These are phyloP conservation scores for Sebastes variabilis DNA, from an alignment of 2,797 vertebrate genomes.

Conservation along the genomic window DNA sequence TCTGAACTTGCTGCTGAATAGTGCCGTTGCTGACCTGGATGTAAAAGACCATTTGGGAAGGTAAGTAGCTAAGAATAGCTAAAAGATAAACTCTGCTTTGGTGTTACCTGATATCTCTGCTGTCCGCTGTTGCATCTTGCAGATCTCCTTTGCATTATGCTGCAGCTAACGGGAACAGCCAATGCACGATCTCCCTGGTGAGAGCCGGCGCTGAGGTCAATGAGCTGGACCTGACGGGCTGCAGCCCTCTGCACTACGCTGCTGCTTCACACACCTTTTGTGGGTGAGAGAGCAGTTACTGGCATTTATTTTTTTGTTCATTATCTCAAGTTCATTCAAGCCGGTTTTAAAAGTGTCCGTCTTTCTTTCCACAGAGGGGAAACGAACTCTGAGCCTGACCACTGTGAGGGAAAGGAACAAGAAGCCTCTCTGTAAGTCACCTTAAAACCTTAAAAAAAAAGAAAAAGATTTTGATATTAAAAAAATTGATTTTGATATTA, in stretches of 20 bases:
- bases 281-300: conserved; percentile 80
- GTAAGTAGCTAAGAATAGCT: conserved; percentile 62
- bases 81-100: background rate
- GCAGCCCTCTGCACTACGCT: conserved; percentile 93
- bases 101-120: conserved; percentile 13
- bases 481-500: background rate
- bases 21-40: conserved; percentile 88
- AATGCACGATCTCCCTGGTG: conserved; percentile 90
- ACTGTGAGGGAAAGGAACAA: conserved; percentile 86
- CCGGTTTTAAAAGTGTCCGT: background rate
- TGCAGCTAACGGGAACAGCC: conserved; percentile 92
- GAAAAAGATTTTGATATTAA: background rate
- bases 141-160: conserved; percentile 96
- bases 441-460: too few species aligned
- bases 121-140: background rate
- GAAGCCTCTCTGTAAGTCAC: conserved; percentile 93
- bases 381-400: conserved; percentile 77
- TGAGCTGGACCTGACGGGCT: conserved; percentile 90
- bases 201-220: conserved; percentile 90
- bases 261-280: conserved; percentile 92
- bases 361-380: conserved; percentile 78
- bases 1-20: conserved; percentile 94
- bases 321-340: background rate
- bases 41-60: conserved; percentile 92
- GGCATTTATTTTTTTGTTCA: background rate